Percentiles rank a stretch among this genome's conserved stretches.
Evolutionary conservation across 2,113 vertebrate species (phyloP).

Genomic region (Alligator mississippiensis): DNA sequence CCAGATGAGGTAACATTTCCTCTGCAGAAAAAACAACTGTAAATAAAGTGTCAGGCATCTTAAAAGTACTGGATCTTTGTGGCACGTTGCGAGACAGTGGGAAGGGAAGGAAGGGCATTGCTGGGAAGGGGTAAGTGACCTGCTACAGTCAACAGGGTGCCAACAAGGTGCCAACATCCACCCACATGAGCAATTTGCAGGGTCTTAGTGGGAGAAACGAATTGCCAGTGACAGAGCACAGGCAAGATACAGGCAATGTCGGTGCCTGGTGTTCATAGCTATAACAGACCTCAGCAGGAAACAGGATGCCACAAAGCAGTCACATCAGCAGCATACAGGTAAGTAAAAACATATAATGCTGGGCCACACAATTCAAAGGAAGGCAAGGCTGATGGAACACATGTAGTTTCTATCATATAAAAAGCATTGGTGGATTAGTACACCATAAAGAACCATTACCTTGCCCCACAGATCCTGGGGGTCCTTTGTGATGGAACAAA

Average conservation of each 20-base stretch:
- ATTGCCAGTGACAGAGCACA: fast-evolving
- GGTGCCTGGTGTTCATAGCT: not conserved
- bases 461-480: not conserved
- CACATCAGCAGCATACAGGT: not conserved
- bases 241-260: fast-evolving
- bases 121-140: not conserved
- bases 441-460: not conserved
- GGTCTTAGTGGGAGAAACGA: not conserved
- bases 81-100: not conserved
- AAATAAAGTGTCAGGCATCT: not conserved
- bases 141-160: not conserved
- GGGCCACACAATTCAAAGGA: not conserved
- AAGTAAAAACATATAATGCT: fast-evolving
- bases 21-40: not conserved
- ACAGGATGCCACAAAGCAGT: not conserved
- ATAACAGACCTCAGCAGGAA: not conserved
- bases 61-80: not conserved
- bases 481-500: not conserved
- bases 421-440: not conserved
- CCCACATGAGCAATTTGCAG: not conserved
- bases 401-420: not conserved
- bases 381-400: not conserved
- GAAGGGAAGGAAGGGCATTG: not conserved
- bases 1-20: no score
- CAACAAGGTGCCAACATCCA: fast-evolving